Base-by-base conservation (phyloP, 2,888 invertebrate species). In the Meliscaeva auricollis region DNA sequence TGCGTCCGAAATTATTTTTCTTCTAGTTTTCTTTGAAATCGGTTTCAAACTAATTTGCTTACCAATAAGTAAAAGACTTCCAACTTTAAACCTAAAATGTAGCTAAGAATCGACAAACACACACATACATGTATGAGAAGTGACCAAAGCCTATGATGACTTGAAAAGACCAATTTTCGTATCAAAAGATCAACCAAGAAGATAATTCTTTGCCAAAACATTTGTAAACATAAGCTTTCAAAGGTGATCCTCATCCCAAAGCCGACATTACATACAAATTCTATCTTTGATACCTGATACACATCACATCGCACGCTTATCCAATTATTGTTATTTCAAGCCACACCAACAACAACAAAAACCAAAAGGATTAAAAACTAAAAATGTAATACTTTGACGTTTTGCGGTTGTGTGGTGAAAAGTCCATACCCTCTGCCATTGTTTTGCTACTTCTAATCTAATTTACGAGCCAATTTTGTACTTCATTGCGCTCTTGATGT, bases 391-490 rank as follows among this genome's bases (percentile, higher is more conserved):
- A 60, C 72, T 70, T 76, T 76, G 81, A 81, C 72, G 44, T 81
- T 81, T 35, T 76, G 72, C 50, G 76, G 72, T 73, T 81, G 32
- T 50, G n/a, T 17, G 15, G 13, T 38, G 44, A 66, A 68, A 81
- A 80, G 11, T 80, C 72, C 72, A n/a, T 58, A 35, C 20, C 32
- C 17, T 56, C 38, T 22, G 4, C 54, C 38, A 76, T 76, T 85
- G 81, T 85, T 62, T 76, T 3, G 41, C 11, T 54, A 69, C 54
- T 80, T 69, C 60, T 85, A 81, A 85, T 85, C 85, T 85, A 85
- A 81, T 85, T 85, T 85, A 46, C 46, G 0, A 58, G 38, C 80
- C 84, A 85, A 85, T 85, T 85, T 85, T 54, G 72, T 81, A 68
- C 60, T 38, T 50, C 83, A 54, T 70, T 85, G 84, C 75, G 72